Conservation (phyloP, 2,797 vertebrate species). For the Discoglossus pictus region DNA sequence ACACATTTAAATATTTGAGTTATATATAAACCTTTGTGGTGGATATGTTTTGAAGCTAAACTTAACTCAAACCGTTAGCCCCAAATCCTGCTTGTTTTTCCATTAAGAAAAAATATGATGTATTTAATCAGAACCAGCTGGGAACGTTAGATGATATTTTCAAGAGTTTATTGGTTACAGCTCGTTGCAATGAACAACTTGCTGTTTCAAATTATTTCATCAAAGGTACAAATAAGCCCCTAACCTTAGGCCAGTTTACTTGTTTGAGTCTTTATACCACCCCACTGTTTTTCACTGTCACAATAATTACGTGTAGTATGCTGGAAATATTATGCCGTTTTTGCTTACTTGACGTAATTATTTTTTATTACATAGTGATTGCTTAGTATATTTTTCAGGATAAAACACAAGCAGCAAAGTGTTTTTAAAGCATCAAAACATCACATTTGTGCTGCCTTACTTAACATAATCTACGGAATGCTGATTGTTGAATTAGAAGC, state of each 20-base stretch:
- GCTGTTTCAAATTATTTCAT: conserved; percentile 46
- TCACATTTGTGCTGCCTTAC: conserved; percentile 6
- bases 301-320: neutral
- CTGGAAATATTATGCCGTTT: conserved; percentile 23
- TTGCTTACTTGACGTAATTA: conserved; percentile 38
- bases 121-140: conserved; percentile 48
- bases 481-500: conserved; percentile 45
- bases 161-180: conserved; percentile 23
- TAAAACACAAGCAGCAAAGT: conserved; percentile 15
- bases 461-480: conserved; percentile 36
- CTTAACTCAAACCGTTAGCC: conserved; percentile 28
- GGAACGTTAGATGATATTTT: conserved; percentile 27
- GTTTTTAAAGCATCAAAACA: conserved; percentile 35
- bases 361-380: conserved; percentile 36
- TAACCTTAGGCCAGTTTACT: conserved; percentile 38
- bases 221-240: conserved; percentile 36
- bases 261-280: conserved; percentile 19
- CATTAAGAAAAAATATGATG: conserved; percentile 45
- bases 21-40: conserved; percentile 47
- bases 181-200: conserved; percentile 21
- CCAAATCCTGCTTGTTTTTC: conserved; percentile 48
- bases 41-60: conserved; percentile 48
- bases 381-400: conserved; percentile 20
- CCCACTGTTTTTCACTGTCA: conserved; percentile 22
- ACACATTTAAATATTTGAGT: conserved; percentile 44